Conservation (phyloP, 2,797 vertebrate species). For the Malurus leucopterus region DNA sequence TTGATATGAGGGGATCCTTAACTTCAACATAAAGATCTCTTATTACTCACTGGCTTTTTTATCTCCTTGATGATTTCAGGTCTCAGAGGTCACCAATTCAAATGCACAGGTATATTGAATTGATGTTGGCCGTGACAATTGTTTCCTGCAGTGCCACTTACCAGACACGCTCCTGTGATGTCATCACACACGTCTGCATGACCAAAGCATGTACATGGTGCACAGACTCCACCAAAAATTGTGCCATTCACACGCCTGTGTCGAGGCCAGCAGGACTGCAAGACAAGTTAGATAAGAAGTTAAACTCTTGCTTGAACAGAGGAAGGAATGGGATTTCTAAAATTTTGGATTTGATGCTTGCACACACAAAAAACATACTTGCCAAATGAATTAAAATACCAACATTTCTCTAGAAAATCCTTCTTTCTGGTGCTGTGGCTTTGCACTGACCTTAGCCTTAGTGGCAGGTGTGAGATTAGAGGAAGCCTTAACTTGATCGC, state of each 20-base stretch:
- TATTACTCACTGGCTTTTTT: background rate
- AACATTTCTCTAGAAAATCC: background rate
- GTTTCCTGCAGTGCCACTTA: slow-evolving; percentile 62
- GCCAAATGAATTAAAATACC: background rate
- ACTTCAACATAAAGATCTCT: background rate
- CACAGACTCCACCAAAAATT: slow-evolving; percentile 84
- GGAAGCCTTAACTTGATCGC: slow-evolving; percentile 55
- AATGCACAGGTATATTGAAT: background rate
- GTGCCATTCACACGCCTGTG: slow-evolving; percentile 85
- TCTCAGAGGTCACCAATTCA: background rate
- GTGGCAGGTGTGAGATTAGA: slow-evolving; percentile 59
- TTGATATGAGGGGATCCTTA: background rate
- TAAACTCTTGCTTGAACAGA: background rate
- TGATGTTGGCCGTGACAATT: background rate
- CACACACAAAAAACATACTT: background rate
- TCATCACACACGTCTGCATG: slow-evolving; percentile 83
- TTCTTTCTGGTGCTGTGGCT: background rate
- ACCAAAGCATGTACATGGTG: slow-evolving; percentile 83
- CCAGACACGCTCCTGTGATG: slow-evolving; percentile 86
- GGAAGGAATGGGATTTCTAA: background rate
- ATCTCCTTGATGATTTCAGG: background rate
- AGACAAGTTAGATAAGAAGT: background rate
- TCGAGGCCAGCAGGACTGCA: slow-evolving; percentile 80
- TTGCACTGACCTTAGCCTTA: slow-evolving; percentile 69
- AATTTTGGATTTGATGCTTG: background rate